Base-by-base conservation (phyloP, 30 jellyfish, hydroid and myxozoan genomes). In the Hydractinia symbiolongicarpus region DNA sequence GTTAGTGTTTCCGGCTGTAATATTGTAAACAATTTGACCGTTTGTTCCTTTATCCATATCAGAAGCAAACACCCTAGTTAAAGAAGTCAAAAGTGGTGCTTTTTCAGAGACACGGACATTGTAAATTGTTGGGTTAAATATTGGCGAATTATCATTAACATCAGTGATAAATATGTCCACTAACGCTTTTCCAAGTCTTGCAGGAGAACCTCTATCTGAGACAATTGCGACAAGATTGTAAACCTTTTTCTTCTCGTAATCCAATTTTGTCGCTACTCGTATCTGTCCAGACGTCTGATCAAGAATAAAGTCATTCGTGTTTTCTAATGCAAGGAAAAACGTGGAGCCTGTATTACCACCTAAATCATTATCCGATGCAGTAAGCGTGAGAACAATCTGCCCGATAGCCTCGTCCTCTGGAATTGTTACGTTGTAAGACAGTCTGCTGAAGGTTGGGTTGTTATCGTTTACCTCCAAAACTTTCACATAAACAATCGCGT, bases 171-270 rank as follows among this genome's bases (percentile, higher is more conserved):
- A 58, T 15, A 92, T 92, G 53, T 83, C 94, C 7, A 92, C 90
- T 61, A 92, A 57, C 40, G 96, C 84, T 6, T 86, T 70, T 66
- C 87, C 74, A 49, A 58, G 53, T 44, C 87, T 67, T 9, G 88
- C 66, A 13, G 98, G 98, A 1, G 79, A 9, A 10, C 96, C 96
- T 54, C 66, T 19, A 76, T 92, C 98, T 7, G 56, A 19, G 30
- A 89, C 96, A 50, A 80, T 77, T 72, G 95, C 98, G 67, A 86
- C 95, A 11, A 92, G 86, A 5, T 89, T 53, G 73, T 92, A 92
- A n/a, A 74, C 85, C 5, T 78, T 76, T 72, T 87, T 49, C 40
- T 73, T 61, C 72, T 87, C 96, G 66, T 68, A 92, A 84, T 84
- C 94, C 67, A 84, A 61, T 6, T 77, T 60, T 53, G 82, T 81